Percentiles rank a stretch among this genome's conserved stretches.
Evolutionary conservation across 2,113 vertebrate species (phyloP).

Genomic region (Platysternon megacephalum): DNA sequence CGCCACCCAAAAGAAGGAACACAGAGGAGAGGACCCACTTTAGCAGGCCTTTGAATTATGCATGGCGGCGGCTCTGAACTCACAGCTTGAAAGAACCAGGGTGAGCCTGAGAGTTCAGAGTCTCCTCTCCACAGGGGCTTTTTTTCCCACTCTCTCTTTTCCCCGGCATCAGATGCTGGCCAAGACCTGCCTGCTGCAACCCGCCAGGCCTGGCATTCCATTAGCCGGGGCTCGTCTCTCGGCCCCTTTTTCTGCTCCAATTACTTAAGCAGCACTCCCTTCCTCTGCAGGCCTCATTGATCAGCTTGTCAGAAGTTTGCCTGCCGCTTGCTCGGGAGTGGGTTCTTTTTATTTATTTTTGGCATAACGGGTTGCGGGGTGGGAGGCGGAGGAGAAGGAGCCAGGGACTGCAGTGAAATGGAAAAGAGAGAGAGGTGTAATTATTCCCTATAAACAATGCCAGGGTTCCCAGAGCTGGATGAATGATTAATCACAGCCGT

Average conservation of each 20-base stretch:
- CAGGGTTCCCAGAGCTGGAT: constrained; percentile 52
- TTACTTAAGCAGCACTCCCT: background rate
- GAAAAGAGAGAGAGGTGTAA: constrained; percentile 46
- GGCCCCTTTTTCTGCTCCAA: constrained; percentile 63
- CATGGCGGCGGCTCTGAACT: background rate
- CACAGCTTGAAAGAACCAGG: background rate
- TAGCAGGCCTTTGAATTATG: background rate
- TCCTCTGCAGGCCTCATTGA: constrained; percentile 19
- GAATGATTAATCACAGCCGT: constrained; percentile 64
- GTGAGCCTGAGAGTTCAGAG: background rate
- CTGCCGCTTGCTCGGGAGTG: background rate
- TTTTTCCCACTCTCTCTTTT: background rate
- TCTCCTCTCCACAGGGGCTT: background rate
- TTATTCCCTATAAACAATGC: constrained; percentile 10
- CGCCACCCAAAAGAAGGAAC: background rate
- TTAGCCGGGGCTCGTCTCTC: constrained; percentile 6
- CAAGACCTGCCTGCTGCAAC: accelerated
- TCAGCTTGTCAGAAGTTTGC: constrained; percentile 57
- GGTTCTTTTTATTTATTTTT: background rate
- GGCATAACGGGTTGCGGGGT: too few relatives aligned
- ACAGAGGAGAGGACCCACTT: background rate
- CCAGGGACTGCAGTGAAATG: background rate
- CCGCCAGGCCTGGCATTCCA: background rate
- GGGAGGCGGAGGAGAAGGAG: background rate
- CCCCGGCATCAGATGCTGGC: background rate